These are phyloP conservation scores for Lasioglossum vierecki DNA, from an alignment of 2,888 invertebrate genomes.

Conservation along the genomic window DNA sequence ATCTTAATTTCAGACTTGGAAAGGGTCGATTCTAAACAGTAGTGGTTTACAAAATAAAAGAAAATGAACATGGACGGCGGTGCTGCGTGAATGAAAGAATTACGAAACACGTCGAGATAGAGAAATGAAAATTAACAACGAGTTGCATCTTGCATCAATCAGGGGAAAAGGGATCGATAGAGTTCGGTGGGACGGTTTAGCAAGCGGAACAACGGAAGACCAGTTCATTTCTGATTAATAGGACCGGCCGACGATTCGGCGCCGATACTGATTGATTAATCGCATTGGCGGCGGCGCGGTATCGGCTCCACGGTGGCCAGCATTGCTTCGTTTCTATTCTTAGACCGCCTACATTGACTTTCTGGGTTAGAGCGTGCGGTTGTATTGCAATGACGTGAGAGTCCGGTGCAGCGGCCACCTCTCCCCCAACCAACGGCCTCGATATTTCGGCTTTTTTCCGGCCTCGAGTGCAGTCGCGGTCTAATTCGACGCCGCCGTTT, in stretches of 20 bases:
- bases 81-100: background rate
- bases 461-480: background rate
- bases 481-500: background rate
- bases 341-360: slow-evolving; percentile 62
- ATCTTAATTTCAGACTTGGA: background rate
- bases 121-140: background rate
- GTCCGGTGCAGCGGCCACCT: slow-evolving; percentile 31
- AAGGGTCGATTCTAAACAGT: background rate
- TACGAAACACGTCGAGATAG: background rate
- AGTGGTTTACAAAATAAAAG: background rate
- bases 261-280: slow-evolving; percentile 59
- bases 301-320: slow-evolving; percentile 41
- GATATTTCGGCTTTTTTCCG: slow-evolving; percentile 2
- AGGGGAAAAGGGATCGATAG: background rate
- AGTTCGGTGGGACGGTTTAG: background rate
- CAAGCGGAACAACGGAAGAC: background rate
- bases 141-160: background rate
- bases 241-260: slow-evolving; percentile 40
- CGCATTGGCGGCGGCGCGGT: slow-evolving; percentile 44
- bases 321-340: slow-evolving; percentile 58
- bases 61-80: too few relatives aligned
- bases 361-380: slow-evolving; percentile 59
- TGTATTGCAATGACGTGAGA: slow-evolving; percentile 42
- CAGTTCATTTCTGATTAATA: slow-evolving; percentile 35
- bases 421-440: slow-evolving; percentile 8